These are phyloP conservation scores for Atrichornis clamosus DNA, from an alignment of 2,113 vertebrate genomes.

Conservation along the genomic window DNA sequence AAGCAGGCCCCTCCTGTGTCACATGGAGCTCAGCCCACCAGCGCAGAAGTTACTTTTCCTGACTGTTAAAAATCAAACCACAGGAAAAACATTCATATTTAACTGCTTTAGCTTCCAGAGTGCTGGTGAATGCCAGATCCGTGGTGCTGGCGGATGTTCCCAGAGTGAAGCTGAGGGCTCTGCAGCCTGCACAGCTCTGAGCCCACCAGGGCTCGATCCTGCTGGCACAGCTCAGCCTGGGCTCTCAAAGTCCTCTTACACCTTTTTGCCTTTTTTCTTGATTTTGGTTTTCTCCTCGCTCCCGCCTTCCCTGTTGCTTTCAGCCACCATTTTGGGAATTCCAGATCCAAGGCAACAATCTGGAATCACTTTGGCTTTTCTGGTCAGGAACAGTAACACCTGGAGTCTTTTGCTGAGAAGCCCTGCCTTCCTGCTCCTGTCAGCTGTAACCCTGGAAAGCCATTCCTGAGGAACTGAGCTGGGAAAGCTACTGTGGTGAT, in stretches of 20 bases:
- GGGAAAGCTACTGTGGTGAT: not conserved
- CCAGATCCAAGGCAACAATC: not conserved
- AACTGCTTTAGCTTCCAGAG: too few species aligned
- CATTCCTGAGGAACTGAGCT: not conserved
- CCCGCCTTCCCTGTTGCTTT: not conserved
- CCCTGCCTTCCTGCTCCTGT: not conserved
- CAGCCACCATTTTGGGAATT: not conserved
- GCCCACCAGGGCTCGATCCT: fast-evolving
- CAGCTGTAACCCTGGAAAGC: not conserved
- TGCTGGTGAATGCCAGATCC: fast-evolving
- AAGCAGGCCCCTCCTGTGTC: not conserved
- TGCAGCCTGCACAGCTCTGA: not conserved
- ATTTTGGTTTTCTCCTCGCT: not conserved
- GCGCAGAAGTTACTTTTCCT: not conserved
- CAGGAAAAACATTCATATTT: not conserved
- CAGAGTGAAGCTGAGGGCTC: not conserved
- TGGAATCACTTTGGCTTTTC: not conserved
- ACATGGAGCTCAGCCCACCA: not conserved
- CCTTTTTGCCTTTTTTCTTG: not conserved
- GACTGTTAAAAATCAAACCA: not conserved
- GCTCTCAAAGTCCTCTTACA: not conserved
- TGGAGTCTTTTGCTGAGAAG: not conserved
- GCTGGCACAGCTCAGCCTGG: not conserved
- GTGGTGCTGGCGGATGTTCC: fast-evolving
- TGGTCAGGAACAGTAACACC: not conserved